Conservation (phyloP, 2,888 invertebrate species). For the Hololepta plana region DNA sequence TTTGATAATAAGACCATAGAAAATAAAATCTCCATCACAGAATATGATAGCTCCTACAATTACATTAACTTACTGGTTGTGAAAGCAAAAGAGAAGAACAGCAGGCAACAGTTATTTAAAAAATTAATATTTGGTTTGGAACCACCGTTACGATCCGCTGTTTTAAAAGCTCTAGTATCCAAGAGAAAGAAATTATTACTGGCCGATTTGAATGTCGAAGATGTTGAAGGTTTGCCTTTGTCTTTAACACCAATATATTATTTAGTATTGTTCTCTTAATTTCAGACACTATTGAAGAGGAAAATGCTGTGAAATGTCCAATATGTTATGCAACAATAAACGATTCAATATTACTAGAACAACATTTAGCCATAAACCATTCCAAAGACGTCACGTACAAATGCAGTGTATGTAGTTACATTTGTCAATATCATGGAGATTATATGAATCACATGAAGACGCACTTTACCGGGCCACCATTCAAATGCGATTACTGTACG, state of each 20-base stretch:
- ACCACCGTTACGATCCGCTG: constrained; percentile 26
- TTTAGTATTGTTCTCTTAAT: background rate
- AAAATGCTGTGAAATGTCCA: constrained; percentile 28
- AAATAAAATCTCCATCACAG: too few species aligned
- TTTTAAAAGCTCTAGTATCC: constrained; percentile 24
- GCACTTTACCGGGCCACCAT: constrained; percentile 43
- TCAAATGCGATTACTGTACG: constrained; percentile 39
- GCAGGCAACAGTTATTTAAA: constrained; percentile 23
- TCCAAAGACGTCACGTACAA: constrained; percentile 37
- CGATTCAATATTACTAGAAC: constrained; percentile 31
- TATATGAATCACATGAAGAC: constrained; percentile 41
- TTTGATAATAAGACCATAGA: constrained; percentile 6
- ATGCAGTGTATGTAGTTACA: constrained; percentile 42
- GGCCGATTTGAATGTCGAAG: constrained; percentile 13
- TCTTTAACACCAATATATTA: background rate
- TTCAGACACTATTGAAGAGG: constrained; percentile 10
- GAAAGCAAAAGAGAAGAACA: constrained; percentile 22
- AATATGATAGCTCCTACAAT: constrained; percentile 1
- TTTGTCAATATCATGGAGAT: constrained; percentile 40
- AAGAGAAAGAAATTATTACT: constrained; percentile 23
- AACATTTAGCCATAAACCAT: constrained; percentile 35
- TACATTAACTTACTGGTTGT: constrained; percentile 12
- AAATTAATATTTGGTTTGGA: constrained; percentile 24
- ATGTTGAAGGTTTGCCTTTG: constrained; percentile 11
- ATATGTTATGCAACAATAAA: constrained; percentile 33